A percentile compares a stretch with the other conserved stretches of the same genome.
phyloP scores from a whole-genome alignment of 2,797 vertebrate genomes.

The Enteromius treurensis region DNA sequence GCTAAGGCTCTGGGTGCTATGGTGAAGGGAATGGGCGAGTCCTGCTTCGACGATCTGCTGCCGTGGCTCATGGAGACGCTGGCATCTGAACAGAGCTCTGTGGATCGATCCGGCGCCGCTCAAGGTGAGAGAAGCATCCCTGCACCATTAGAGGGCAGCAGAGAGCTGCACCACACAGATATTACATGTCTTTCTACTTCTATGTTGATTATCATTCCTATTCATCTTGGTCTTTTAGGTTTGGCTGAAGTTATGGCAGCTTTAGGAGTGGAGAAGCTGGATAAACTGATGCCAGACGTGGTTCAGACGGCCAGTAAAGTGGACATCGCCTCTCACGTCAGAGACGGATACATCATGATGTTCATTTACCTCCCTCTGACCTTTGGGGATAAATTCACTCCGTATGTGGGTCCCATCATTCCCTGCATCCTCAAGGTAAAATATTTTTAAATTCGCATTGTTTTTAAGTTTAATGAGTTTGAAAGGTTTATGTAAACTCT shows the following conservation, averaged over 20 bases:
- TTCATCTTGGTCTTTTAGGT: constrained; percentile 72
- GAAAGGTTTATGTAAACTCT: background rate
- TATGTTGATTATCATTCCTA: background rate
- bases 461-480: background rate
- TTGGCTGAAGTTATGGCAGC: constrained; percentile 98
- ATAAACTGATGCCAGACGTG: constrained; percentile 98
- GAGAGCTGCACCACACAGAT: background rate
- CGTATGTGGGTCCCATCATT: constrained; percentile 97
- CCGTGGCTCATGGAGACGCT: constrained; percentile 98
- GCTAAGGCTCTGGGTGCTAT: constrained; percentile 98
- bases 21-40: constrained; percentile 99
- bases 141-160: constrained; percentile 13
- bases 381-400: constrained; percentile 95
- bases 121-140: constrained; percentile 79
- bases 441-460: background rate
- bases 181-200: background rate
- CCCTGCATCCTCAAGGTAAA: constrained; percentile 97
- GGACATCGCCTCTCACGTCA: constrained; percentile 96
- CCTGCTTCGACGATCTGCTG: constrained; percentile 94
- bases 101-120: constrained; percentile 96
- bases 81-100: constrained; percentile 97
- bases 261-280: constrained; percentile 95
- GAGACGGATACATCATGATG: constrained; percentile 99
- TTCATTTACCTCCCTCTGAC: constrained; percentile 98
- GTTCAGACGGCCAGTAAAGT: constrained; percentile 96